Evolutionary conservation across 2,113 vertebrate species (phyloP).

Genomic region (Onychostruthus taczanowskii): DNA sequence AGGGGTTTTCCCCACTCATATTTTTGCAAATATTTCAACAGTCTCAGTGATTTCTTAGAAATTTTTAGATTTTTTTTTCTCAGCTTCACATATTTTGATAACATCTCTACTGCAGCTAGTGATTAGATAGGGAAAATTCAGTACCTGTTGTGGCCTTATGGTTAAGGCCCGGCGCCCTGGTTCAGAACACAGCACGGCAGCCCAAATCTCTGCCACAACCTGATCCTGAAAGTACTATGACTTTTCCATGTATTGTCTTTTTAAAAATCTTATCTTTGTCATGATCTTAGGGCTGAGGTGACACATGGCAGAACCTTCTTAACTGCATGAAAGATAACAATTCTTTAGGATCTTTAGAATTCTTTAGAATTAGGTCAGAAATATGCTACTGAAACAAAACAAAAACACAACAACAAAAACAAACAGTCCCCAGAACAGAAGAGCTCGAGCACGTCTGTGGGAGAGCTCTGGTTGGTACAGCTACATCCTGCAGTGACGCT

Average conservation of each 20-base stretch:
- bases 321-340: background rate
- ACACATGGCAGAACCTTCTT: background rate
- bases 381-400: background rate
- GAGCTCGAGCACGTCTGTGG: background rate
- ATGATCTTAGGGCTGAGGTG: background rate
- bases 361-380: background rate
- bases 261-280: background rate
- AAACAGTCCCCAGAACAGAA: background rate
- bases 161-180: no score
- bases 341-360: background rate
- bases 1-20: accelerated
- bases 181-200: no score
- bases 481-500: background rate
- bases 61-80: background rate
- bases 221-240: background rate
- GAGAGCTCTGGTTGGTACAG: background rate
- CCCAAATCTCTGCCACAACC: no score
- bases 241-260: background rate
- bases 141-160: no score
- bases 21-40: background rate
- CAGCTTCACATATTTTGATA: background rate
- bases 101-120: background rate
- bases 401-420: background rate
- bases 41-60: background rate
- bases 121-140: background rate